Conservation (phyloP, 2,888 invertebrate genomes). For the Andrena praecox region DNA sequence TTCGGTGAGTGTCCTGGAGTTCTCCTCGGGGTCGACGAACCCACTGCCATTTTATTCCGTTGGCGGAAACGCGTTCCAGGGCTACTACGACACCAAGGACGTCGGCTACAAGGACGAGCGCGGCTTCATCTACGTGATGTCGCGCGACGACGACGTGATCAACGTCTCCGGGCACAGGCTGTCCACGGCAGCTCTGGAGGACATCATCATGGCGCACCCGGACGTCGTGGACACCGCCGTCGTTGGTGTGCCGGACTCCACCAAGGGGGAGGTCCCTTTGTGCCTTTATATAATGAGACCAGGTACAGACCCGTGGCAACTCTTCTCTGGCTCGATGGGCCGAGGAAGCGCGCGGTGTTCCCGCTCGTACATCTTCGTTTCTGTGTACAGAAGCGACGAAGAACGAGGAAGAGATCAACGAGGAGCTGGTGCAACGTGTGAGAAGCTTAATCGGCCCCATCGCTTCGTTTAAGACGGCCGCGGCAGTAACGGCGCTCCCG, state of each 20-base stretch:
- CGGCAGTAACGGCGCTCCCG: constrained; percentile 92
- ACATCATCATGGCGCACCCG: constrained; percentile 94
- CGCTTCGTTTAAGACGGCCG: constrained; percentile 93
- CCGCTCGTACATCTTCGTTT: background rate
- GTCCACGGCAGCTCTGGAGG: constrained; percentile 95
- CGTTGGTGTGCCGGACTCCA: constrained; percentile 94
- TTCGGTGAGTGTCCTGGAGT: constrained; percentile 87
- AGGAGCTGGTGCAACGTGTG: constrained; percentile 87
- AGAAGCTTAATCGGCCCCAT: constrained; percentile 93
- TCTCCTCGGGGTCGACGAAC: no score
- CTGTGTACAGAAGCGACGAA: constrained; percentile 84
- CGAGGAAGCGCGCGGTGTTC: no score
- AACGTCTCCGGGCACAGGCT: constrained; percentile 97
- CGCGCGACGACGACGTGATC: constrained; percentile 97
- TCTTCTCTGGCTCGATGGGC: background rate
- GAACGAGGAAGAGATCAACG: constrained; percentile 86
- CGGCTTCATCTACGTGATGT: constrained; percentile 95
- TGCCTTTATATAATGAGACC: constrained; percentile 93
- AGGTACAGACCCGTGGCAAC: constrained; percentile 78
- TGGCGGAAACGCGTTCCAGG: constrained; percentile 85
- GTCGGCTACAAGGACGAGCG: constrained; percentile 94
- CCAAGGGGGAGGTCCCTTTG: constrained; percentile 96
- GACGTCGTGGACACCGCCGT: constrained; percentile 95
- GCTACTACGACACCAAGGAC: constrained; percentile 98
- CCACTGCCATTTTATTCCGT: background rate